Evolutionary conservation across 1,140 invertebrate genomes (phyloP), one percentile per base, ranked within the genome.

Genomic region (Macrocentrus cingulum): DNA sequence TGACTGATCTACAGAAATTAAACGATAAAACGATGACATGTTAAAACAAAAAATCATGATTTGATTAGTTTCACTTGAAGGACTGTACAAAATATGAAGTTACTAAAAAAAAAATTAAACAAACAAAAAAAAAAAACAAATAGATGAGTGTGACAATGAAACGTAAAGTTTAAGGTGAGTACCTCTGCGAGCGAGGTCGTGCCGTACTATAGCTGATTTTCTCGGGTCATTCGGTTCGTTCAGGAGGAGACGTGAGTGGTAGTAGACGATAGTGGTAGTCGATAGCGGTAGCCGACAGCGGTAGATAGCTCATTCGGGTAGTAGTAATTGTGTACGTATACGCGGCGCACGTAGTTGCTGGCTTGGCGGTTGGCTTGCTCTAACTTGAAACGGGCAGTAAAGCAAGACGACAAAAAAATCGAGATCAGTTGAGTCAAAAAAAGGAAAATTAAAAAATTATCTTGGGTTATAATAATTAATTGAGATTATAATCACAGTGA

Each of bases 351-450:
- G 75, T 62, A 56, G 56, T 67, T 71, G 75, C 74, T 76, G 73
- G 72, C 65, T 74, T 70, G 75, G 72, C 69, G 69, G 71, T 69
- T 73, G 68, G 72, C 73, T 77, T 77, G 75, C 75, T 76, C 74
- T 77, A 77, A 77, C 75, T 77, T 76, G 72, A 73, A 56, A 59
- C 54, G 69, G 71, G 69, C 69, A 74, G 64, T 71, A 61, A 75
- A 77, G 72, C 68, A 76, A 75, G 67, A 76, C 70, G 68, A 73
- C 68, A 71, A 73, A 55, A n/a, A 57, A 51, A 58, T 51, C 49
- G 49, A 37, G 16, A 37, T 51, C 29, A 37, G 13, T 49, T n/a
- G n/a, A n/a, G n/a, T n/a, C n/a, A n/a, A n/a, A n/a, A n/a, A n/a
- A n/a, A n/a, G n/a, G n/a, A n/a, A n/a, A n/a, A n/a, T n/a, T 36